Percentiles rank a stretch among this genome's conserved stretches.
These are phyloP conservation scores for Periophthalmodon schlosseri DNA, from an alignment of 2,113 vertebrate species.

Conservation along the genomic window DNA sequence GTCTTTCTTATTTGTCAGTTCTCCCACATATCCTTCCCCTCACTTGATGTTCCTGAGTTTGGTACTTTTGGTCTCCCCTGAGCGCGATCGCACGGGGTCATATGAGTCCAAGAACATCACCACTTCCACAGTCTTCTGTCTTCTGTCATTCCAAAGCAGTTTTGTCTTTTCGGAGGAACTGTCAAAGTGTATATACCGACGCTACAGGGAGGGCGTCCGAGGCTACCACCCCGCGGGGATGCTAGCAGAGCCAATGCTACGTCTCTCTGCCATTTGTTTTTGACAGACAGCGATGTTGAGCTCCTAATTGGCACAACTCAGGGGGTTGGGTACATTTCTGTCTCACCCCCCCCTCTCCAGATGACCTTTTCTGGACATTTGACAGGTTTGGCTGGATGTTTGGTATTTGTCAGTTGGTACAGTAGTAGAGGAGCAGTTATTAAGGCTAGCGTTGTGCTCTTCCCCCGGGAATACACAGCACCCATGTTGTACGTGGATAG, in stretches of 20 bases:
- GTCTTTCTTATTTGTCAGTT: no score
- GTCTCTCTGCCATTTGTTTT: slow-evolving; percentile 41
- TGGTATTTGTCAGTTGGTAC: slow-evolving; percentile 47
- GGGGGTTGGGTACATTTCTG: slow-evolving; percentile 49
- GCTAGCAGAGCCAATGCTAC: slow-evolving; percentile 29
- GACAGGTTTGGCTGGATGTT: slow-evolving; percentile 31
- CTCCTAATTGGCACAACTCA: slow-evolving; percentile 58
- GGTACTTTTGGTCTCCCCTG: no score
- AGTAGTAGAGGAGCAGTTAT: slow-evolving; percentile 16
- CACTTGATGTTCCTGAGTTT: no score
- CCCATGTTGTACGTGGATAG: slow-evolving; percentile 17
- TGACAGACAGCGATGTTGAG: slow-evolving; percentile 51
- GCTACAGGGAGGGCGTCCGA: not conserved
- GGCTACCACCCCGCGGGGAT: not conserved
- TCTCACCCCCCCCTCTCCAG: slow-evolving; percentile 25
- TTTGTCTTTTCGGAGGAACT: not conserved
- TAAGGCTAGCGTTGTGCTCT: slow-evolving; percentile 46
- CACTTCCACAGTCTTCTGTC: not conserved
- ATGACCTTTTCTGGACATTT: slow-evolving; percentile 64
- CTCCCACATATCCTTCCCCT: no score
- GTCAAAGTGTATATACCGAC: not conserved
- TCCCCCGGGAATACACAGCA: slow-evolving; percentile 36
- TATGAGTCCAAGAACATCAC: not conserved
- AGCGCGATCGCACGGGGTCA: not conserved
- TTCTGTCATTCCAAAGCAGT: not conserved